Evolutionary conservation across 2,797 vertebrate species (phyloP).

Genomic region (Pangasius macronema): DNA sequence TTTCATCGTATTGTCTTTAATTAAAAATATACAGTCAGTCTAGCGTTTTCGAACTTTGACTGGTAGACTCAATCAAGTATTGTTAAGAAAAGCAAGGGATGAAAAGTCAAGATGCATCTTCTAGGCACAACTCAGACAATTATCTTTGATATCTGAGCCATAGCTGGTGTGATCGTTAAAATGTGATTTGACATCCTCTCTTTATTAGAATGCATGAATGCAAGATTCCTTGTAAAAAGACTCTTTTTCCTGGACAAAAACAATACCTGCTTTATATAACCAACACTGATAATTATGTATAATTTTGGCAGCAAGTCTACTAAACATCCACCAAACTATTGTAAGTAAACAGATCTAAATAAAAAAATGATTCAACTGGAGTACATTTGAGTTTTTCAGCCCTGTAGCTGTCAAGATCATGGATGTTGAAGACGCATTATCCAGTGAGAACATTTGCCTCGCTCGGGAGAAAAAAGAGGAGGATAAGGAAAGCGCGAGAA

Average conservation of each 20-base stretch:
- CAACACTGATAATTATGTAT: background rate
- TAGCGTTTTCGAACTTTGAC: background rate
- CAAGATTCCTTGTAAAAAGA: background rate
- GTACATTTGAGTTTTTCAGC: conserved; percentile 29
- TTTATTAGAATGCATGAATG: background rate
- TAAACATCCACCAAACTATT: background rate
- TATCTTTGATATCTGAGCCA: background rate
- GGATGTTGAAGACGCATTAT: conserved; percentile 37
- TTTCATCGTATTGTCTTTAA: background rate
- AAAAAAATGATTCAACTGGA: background rate
- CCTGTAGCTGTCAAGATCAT: conserved; percentile 39
- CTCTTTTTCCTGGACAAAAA: background rate
- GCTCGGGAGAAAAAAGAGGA: background rate
- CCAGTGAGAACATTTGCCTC: conserved; percentile 23
- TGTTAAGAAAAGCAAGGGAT: background rate
- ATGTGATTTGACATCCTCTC: background rate
- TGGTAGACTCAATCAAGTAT: background rate
- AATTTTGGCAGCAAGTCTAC: background rate
- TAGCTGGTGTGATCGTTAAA: background rate
- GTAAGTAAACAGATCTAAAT: conserved; percentile 8
- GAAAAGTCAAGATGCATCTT: background rate
- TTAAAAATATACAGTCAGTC: background rate
- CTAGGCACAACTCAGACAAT: background rate
- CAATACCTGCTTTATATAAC: background rate
- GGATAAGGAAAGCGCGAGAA: conserved; percentile 21